Conservation (phyloP, 2,797 vertebrate species). For the Echeneis naucrates region DNA sequence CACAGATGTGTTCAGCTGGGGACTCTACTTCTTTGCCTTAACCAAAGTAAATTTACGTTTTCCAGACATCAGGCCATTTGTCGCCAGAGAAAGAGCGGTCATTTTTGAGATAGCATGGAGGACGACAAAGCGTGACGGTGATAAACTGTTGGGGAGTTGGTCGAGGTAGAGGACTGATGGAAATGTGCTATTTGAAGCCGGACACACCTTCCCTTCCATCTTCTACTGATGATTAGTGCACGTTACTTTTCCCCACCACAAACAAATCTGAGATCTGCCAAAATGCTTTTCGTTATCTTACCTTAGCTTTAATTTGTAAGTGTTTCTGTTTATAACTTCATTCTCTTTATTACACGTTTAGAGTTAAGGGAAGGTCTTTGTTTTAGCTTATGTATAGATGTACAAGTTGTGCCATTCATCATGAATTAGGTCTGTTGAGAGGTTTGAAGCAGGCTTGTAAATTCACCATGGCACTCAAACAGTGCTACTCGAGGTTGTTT, state of each 20-base stretch:
- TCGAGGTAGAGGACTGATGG: neutral
- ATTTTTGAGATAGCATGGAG: neutral
- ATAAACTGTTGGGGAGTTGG: neutral
- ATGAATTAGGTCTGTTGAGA: neutral
- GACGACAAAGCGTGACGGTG: neutral
- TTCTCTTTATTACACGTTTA: no score
- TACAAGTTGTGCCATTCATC: neutral
- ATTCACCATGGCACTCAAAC: neutral
- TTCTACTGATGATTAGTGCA: neutral
- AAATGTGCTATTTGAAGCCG: neutral
- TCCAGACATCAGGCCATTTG: neutral
- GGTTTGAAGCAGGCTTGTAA: slow-evolving; percentile 2
- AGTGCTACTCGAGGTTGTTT: neutral
- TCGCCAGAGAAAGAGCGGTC: slow-evolving; percentile 20
- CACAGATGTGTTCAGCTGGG: neutral
- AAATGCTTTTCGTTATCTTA: no score
- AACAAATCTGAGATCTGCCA: no score
- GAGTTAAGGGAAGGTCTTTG: no score
- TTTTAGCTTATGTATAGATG: no score
- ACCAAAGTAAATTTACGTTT: neutral
- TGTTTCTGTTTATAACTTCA: no score
- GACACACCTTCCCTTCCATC: neutral
- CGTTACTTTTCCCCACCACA: no score
- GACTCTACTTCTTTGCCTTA: neutral
- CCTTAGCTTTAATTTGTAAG: no score